Evolutionary conservation across 1,140 invertebrate genomes (phyloP).

Genomic region (Aphelinus atriplicis): DNA sequence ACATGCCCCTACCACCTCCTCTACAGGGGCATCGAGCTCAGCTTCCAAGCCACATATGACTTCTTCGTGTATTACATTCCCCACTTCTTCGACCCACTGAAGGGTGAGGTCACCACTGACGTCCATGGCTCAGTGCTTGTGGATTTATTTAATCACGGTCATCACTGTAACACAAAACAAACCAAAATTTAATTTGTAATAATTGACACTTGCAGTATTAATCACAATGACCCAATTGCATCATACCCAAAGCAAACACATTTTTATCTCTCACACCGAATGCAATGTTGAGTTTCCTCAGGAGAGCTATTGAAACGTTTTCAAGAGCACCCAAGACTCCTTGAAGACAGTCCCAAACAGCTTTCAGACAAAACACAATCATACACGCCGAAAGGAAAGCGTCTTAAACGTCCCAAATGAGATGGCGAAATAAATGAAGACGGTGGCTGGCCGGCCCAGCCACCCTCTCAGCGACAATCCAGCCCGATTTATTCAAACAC

Average conservation of each 20-base stretch:
- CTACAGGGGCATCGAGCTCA: conserved; percentile 56
- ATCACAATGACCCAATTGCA: background rate
- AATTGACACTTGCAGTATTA: too few species aligned
- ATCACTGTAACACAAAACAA: conserved; percentile 51
- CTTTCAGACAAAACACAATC: conserved; percentile 29
- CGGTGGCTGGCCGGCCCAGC: too few species aligned
- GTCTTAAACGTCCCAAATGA: too few species aligned
- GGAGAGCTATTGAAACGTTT: background rate
- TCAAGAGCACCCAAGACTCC: background rate
- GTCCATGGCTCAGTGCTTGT: conserved; percentile 52
- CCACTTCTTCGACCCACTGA: conserved; percentile 69
- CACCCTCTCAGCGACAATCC: too few species aligned
- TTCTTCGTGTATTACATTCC: conserved; percentile 71
- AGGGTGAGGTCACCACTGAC: conserved; percentile 63
- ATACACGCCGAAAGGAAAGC: background rate
- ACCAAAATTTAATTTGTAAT: background rate
- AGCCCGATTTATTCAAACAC: conserved; percentile 19
- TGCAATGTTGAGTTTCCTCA: background rate
- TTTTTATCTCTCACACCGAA: background rate
- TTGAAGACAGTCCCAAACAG: background rate
- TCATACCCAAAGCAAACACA: background rate
- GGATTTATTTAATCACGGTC: conserved; percentile 52
- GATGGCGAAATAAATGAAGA: too few species aligned
- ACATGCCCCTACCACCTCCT: conserved; percentile 62
- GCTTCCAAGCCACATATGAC: conserved; percentile 72